Evolutionary conservation across 1,140 invertebrate genomes (phyloP).

Genomic region (Trichomalopsis sarcophagae): DNA sequence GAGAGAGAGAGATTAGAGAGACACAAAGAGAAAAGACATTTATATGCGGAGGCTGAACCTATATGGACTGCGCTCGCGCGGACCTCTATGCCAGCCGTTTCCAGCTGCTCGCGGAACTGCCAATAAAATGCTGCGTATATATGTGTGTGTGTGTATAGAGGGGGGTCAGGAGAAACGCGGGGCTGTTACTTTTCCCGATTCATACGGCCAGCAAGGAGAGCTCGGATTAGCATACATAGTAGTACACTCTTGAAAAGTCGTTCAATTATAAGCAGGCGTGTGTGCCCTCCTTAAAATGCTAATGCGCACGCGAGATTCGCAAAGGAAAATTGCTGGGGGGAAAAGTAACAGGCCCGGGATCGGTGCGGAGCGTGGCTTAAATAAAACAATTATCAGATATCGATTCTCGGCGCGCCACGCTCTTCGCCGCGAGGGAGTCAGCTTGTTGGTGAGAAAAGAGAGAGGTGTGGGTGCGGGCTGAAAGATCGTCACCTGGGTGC

Average conservation of each 20-base stretch:
- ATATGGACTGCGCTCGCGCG: not conserved
- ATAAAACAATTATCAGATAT: too few species aligned
- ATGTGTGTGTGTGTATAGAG: not conserved
- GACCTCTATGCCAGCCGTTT: not conserved
- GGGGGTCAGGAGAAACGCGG: not conserved
- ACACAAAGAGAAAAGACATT: not conserved
- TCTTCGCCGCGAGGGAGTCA: too few species aligned
- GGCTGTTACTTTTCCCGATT: slow-evolving; percentile 14
- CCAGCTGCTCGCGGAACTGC: slow-evolving; percentile 34
- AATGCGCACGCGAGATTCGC: not conserved
- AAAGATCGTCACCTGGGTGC: slow-evolving; percentile 62
- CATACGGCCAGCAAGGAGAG: not conserved
- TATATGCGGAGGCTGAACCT: slow-evolving; percentile 28
- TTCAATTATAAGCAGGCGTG: not conserved
- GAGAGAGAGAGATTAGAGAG: slow-evolving; percentile 22
- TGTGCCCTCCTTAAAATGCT: not conserved
- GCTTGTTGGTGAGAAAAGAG: too few species aligned
- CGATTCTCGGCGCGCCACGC: too few species aligned
- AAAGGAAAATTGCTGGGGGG: too few species aligned
- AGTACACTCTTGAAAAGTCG: not conserved
- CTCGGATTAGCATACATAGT: not conserved
- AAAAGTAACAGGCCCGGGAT: too few species aligned
- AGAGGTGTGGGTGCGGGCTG: not conserved
- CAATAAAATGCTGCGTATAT: slow-evolving; percentile 33
- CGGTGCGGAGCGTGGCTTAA: too few species aligned